Percentiles rank a stretch among this genome's conserved stretches.
These are phyloP conservation scores for Anthonomus grandis DNA, from an alignment of 1,140 invertebrate genomes.

Conservation along the genomic window DNA sequence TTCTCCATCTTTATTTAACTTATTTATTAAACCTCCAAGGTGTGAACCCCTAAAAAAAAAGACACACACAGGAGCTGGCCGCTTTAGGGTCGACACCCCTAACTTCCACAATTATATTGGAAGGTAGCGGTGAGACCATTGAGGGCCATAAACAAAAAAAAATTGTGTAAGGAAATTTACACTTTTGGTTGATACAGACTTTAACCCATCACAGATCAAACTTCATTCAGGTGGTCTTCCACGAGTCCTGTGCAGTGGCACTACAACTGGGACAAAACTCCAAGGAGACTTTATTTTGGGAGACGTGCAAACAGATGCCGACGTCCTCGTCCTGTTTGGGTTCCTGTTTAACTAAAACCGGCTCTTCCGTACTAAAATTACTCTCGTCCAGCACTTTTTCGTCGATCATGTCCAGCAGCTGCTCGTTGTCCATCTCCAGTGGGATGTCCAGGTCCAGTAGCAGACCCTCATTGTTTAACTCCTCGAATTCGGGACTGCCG, in stretches of 20 bases:
- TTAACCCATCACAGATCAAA: too few species aligned
- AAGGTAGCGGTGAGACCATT: too few species aligned
- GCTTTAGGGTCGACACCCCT: too few species aligned
- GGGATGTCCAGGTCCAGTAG: constrained; percentile 24
- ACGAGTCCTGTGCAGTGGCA: constrained; percentile 40
- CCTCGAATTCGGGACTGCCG: constrained; percentile 23
- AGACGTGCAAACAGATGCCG: constrained; percentile 56
- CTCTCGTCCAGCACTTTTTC: constrained; percentile 29
- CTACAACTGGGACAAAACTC: constrained; percentile 54
- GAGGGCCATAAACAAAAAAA: too few species aligned
- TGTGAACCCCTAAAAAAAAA: too few species aligned
- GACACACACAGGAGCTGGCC: too few species aligned
- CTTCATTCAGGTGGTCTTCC: constrained; percentile 22
- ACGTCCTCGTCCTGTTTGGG: constrained; percentile 37
- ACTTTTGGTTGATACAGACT: too few species aligned
- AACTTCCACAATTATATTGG: too few species aligned
- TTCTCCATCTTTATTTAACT: too few species aligned
- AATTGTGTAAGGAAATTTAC: too few species aligned
- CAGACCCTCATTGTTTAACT: constrained; percentile 22
- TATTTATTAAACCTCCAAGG: too few species aligned
- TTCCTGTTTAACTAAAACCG: background rate
- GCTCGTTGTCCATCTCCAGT: constrained; percentile 16
- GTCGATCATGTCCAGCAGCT: constrained; percentile 25
- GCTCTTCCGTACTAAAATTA: background rate
- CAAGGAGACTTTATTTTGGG: constrained; percentile 53